Percentiles rank a stretch among this genome's conserved stretches.
phyloP scores from a whole-genome alignment of 2,888 invertebrate species.

The Maniola hyperantus region DNA sequence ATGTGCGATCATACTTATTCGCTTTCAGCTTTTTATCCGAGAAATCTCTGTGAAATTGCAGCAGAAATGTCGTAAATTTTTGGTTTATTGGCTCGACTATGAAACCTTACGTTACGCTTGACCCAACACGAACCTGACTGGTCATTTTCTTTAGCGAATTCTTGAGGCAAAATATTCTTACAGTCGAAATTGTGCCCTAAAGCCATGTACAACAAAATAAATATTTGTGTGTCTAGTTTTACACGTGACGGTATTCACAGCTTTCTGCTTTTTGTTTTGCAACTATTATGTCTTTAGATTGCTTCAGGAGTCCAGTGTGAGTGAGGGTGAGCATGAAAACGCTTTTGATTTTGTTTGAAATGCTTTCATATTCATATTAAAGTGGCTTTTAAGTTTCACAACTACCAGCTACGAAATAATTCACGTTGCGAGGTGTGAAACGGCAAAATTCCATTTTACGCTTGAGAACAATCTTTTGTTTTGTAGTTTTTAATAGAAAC shows the following conservation, averaged over 20 bases:
- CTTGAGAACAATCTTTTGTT: neutral
- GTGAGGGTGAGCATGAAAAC: conserved; percentile 3
- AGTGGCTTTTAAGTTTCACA: conserved; percentile 11
- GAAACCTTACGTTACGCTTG: neutral
- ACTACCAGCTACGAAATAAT: neutral
- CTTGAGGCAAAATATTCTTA: neutral
- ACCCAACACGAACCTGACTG: neutral
- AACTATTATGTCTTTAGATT: conserved; percentile 30
- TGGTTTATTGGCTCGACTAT: neutral
- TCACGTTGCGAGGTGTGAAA: neutral
- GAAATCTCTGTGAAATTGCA: too few species aligned
- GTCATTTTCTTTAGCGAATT: conserved; percentile 4
- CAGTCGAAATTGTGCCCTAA: neutral
- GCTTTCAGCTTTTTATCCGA: too few species aligned
- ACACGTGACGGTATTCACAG: neutral
- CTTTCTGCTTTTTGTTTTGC: conserved; percentile 17
- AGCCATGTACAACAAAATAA: neutral
- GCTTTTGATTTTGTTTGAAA: neutral
- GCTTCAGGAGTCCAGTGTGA: conserved; percentile 27
- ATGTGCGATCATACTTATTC: too few species aligned
- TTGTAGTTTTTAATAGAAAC: neutral
- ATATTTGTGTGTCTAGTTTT: neutral
- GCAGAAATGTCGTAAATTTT: too few species aligned
- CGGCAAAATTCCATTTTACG: neutral
- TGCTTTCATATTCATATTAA: conserved; percentile 10